Percentiles rank a stretch among this genome's conserved stretches.
Evolutionary conservation across 1,140 invertebrate species (phyloP).

Genomic region (Ceratina calcarata): DNA sequence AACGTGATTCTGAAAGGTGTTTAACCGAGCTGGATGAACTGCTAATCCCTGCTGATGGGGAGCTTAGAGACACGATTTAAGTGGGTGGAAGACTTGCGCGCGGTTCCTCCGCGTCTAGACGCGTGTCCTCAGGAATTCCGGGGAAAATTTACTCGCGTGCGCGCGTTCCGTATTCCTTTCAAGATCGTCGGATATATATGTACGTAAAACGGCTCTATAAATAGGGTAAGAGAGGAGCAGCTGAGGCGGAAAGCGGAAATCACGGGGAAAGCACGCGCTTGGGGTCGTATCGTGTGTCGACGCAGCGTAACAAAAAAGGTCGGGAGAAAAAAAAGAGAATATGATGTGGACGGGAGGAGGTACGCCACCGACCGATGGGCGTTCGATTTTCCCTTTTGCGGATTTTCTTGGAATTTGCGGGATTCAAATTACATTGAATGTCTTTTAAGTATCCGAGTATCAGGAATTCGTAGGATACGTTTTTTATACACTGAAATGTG

Average conservation of each 20-base stretch:
- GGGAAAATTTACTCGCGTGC: slow-evolving; percentile 46
- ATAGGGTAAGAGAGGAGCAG: slow-evolving; percentile 54
- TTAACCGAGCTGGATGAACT: not conserved
- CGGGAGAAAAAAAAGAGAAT: not conserved
- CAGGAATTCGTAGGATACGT: not conserved
- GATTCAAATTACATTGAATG: not conserved
- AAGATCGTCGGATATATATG: slow-evolving; percentile 36
- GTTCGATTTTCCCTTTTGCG: slow-evolving; percentile 20
- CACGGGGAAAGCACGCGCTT: slow-evolving; percentile 62
- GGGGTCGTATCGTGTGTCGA: slow-evolving; percentile 65
- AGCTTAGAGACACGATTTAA: slow-evolving; percentile 15
- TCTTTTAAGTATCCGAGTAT: not conserved
- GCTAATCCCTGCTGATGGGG: slow-evolving; percentile 33
- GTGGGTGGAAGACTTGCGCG: not conserved
- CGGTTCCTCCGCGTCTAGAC: not conserved
- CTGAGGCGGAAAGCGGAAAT: slow-evolving; percentile 73
- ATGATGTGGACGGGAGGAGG: not conserved
- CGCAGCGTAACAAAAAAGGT: slow-evolving; percentile 52
- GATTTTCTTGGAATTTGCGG: not conserved
- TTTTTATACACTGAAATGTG: too few species aligned
- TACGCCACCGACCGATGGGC: slow-evolving; percentile 32
- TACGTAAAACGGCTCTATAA: slow-evolving; percentile 53
- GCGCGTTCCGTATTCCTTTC: slow-evolving; percentile 28
- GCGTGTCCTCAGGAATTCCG: slow-evolving; percentile 24
- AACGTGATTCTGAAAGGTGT: too few species aligned